Base-by-base conservation (phyloP, 2,888 invertebrate species). In the Sphinx pinastri region DNA sequence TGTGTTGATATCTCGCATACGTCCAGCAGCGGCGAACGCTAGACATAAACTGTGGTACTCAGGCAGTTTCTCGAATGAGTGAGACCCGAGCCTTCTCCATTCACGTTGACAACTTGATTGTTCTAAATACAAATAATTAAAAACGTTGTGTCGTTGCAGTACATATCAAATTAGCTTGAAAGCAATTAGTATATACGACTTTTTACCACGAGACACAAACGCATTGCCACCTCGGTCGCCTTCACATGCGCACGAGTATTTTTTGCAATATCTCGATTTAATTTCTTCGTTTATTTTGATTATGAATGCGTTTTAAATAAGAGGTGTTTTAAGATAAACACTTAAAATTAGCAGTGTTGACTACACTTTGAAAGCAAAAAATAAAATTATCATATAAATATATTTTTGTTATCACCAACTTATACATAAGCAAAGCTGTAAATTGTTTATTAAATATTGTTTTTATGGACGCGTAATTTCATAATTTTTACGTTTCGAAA, bases 161-260 rank as follows among this genome's bases (percentile, higher is more conserved):
- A 76, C 73, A 69, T 70, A 73, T 31, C 31, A 67, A 74, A 71
- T 79, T 76, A 66, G 51, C 2, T 31, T 70, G 71, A n/a, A 38
- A 4, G 0, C 45, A 52, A 52, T 70, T 71, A 74, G 75, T 71
- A 52, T 58, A 81, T 87, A 79, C 10, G 77, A 49, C 79, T 51
- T 84, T 88, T 82, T 77, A 25, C 52, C 38, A 16, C 14, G 70
- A 57, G 38, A 51, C 67, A 59, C 74, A 59, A 74, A 80, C 69
- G 75, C 78, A 84, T 83, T 89, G 87, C 86, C 89, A 92, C 91
- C 90, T 92, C 86, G 87, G 82, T 92, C 83, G 89, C 92, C 92
- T 92, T 92, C 91, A 89, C 85, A 90, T 91, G 90, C 88, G 89
- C 91, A 86, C 81, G 90, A 90, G 89, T 89, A 83, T 75, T 91